Evolutionary conservation across 1,140 invertebrate genomes (phyloP), one percentile per base, ranked within the genome.

Genomic region (Bombus picipes): DNA sequence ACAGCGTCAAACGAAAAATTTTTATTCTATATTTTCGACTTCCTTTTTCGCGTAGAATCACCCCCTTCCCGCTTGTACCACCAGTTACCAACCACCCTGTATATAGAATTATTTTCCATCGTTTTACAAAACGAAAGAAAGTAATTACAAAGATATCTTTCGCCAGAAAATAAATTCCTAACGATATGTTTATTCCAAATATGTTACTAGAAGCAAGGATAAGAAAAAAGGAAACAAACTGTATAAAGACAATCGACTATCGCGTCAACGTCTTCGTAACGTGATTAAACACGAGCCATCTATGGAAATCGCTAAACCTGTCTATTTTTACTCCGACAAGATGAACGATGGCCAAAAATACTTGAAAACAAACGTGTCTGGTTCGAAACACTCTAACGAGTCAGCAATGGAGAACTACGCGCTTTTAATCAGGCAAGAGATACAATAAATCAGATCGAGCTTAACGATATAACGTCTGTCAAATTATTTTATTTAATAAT

Each of bases 371-470:
- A 74, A 28, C 37, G 18, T 66, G 10, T 10, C 37, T n/a, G 1
- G 39, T n/a, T 32, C 25, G 43, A 53, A 88, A 39, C 62, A 77
- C 10, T 3, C 4, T 18, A 72, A 43, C 2, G 25, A 37, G 4
- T 37, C 43, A 3, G 0, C 71, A 0, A 1, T 41, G 2, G 76
- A 88, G 22, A 65, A 77, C 78, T 83, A 83, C 41, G 53, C 37
- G 28, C 62, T 84, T 84, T 43, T 62, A 34, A 88, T 72, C 57
- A 85, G 83, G 83, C 47, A 22, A 6, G 18, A 22, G 18, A 22
- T 73, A 73, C 22, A 28, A 1, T 10, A 9, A 47, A 39, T 25
- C 10, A 37, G 10, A 0, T 1, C 10, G 3, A 37, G 3, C 1
- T 3, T 25, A 4, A 12, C 22, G 0, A 22, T 37, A 25, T 39